Percentiles rank a stretch among this genome's conserved stretches.
These are phyloP conservation scores for Sebastes diaconus DNA, from an alignment of 2,797 vertebrate species.

Conservation along the genomic window DNA sequence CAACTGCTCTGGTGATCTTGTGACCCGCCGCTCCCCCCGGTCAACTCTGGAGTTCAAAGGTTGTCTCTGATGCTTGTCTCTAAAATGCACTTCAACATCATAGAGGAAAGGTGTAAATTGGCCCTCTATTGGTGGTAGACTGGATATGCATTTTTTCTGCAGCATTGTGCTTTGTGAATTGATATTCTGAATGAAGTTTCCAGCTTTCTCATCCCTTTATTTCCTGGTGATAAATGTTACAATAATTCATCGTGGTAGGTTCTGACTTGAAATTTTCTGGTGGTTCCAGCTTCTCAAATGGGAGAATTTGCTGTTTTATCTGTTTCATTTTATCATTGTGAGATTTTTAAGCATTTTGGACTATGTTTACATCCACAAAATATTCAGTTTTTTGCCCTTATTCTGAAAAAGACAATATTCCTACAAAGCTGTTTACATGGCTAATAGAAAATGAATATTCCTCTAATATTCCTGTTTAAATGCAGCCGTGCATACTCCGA, in stretches of 20 bases:
- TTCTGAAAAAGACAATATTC: no score
- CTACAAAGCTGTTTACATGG: no score
- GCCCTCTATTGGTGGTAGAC: constrained; percentile 15
- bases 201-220: not conserved
- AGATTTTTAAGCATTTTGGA: no score
- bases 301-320: no score
- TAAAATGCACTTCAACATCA: constrained; percentile 24
- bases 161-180: not conserved
- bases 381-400: no score
- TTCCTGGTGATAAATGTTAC: not conserved
- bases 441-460: no score
- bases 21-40: constrained; percentile 42
- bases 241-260: not conserved
- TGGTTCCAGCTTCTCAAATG: no score
- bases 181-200: not conserved
- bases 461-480: no score
- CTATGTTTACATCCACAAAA: no score
- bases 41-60: constrained; percentile 61
- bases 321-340: no score
- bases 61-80: constrained; percentile 45
- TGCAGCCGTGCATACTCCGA: no score
- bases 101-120: constrained; percentile 45
- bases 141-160: not conserved
- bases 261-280: no score
- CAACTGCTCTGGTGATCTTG: constrained; percentile 57